phyloP scores from a whole-genome alignment of 2,113 vertebrate species.

The Trochalopteron elliotii region DNA sequence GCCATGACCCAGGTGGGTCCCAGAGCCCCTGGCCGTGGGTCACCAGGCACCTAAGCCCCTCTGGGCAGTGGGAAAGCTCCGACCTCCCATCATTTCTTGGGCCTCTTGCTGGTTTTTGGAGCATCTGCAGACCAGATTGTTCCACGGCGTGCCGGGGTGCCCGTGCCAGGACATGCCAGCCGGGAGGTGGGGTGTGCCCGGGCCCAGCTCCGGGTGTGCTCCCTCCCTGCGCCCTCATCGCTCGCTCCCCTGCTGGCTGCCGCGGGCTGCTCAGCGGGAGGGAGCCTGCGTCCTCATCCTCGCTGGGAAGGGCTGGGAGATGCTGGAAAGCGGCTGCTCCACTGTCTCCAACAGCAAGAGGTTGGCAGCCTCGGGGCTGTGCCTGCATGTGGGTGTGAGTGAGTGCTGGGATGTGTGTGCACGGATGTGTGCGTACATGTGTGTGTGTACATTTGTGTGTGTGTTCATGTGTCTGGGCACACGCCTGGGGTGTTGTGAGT shows the following conservation, averaged over 20 bases:
- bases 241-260: neutral
- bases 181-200: neutral
- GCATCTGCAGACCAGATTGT: conserved; percentile 42
- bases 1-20: neutral
- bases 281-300: neutral
- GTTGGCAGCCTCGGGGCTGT: neutral
- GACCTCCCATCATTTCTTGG: neutral
- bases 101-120: neutral
- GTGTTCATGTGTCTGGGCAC: neutral
- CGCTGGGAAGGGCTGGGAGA: neutral
- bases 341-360: neutral
- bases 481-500: rapidly evolving
- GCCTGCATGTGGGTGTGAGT: neutral
- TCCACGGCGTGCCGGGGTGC: neutral
- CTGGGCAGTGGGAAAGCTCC: rapidly evolving
- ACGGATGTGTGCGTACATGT: rapidly evolving
- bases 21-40: rapidly evolving
- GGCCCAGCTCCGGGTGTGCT: neutral
- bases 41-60: neutral
- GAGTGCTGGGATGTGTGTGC: neutral
- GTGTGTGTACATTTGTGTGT: too few relatives aligned
- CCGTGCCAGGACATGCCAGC: neutral
- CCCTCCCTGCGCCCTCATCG: neutral
- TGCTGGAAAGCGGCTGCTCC: neutral
- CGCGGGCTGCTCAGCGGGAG: neutral